Conservation (phyloP, 2,888 invertebrate species). For the Tridacna gigas region DNA sequence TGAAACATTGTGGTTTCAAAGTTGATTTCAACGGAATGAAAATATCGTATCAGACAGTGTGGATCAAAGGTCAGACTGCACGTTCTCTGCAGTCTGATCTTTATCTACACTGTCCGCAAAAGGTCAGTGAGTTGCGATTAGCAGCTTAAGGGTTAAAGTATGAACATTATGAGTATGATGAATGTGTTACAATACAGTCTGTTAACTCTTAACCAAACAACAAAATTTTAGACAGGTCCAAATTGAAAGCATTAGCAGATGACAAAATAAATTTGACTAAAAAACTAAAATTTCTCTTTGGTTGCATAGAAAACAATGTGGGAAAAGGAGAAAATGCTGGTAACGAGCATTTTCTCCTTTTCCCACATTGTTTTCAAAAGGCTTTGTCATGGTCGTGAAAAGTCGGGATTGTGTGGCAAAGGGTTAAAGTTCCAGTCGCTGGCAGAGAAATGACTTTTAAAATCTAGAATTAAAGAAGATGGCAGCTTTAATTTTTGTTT, state of each 20-base stretch:
- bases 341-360: slow-evolving; percentile 1
- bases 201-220: neutral
- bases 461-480: too few species aligned
- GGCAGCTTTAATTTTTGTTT: too few species aligned
- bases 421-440: neutral
- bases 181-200: too few species aligned
- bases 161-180: too few species aligned
- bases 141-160: too few species aligned
- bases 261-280: neutral
- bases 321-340: neutral
- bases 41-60: too few species aligned
- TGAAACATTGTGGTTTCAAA: too few species aligned
- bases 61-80: too few species aligned
- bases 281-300: neutral
- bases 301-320: neutral
- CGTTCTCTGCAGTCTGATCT: too few species aligned
- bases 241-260: neutral
- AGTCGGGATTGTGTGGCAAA: neutral
- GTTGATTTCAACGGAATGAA: too few species aligned
- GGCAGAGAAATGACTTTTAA: too few species aligned
- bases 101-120: neutral
- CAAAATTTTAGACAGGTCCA: neutral
- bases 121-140: neutral
- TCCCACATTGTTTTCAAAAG: slow-evolving; percentile 1
- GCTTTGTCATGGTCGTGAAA: neutral